These are phyloP conservation scores for Chaetodon auriga DNA, from an alignment of 2,113 vertebrate species.

Conservation along the genomic window DNA sequence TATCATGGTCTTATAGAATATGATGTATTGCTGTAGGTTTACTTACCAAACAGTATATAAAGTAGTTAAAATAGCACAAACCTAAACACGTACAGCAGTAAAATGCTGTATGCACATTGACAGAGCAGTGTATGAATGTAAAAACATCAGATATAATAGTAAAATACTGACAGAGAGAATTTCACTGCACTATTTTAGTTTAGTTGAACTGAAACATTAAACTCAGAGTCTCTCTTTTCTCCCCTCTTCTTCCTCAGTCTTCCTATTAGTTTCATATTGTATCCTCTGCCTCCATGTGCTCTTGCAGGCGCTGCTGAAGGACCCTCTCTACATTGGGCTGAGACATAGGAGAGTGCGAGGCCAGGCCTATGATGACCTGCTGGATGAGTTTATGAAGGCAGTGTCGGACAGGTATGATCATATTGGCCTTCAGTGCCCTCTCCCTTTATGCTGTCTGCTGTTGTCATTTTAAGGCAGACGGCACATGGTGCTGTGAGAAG, in stretches of 20 bases:
- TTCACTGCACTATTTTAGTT: too few species aligned
- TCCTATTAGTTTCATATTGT: background rate
- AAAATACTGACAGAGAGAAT: too few species aligned
- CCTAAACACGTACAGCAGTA: too few species aligned
- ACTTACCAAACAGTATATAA: too few species aligned
- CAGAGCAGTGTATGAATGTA: too few species aligned
- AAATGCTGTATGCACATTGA: too few species aligned
- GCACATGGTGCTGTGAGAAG: constrained; percentile 32
- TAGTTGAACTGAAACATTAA: background rate
- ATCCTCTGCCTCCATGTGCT: constrained; percentile 12
- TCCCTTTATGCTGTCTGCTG: constrained; percentile 55
- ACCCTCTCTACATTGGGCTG: constrained; percentile 95
- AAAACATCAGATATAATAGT: too few species aligned
- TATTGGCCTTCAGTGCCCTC: constrained; percentile 30
- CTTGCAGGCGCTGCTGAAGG: constrained; percentile 89
- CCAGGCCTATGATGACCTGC: constrained; percentile 91
- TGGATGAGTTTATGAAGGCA: constrained; percentile 98
- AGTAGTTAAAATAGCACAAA: too few species aligned
- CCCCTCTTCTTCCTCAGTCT: background rate
- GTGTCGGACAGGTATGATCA: constrained; percentile 90
- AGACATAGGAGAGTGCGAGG: constrained; percentile 93
- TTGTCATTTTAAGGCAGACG: constrained; percentile 39
- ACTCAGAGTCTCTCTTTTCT: background rate
- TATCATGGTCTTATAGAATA: too few species aligned
- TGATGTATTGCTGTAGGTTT: too few species aligned